phyloP scores from a whole-genome alignment of 1,140 invertebrate species.

The Gonatopus flavifemur region DNA sequence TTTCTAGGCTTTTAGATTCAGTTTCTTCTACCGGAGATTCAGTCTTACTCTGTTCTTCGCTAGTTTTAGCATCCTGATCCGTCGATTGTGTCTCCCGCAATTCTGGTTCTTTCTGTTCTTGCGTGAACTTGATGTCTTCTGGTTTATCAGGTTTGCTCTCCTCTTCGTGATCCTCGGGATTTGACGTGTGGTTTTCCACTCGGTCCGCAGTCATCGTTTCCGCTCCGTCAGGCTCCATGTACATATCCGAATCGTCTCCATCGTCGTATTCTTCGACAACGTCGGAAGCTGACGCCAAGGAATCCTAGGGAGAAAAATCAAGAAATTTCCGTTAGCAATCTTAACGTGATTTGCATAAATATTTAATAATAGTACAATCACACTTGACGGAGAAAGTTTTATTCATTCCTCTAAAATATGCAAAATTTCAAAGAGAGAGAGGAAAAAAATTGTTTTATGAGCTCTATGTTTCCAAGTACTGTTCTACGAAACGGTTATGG shows the following conservation, averaged over 20 bases:
- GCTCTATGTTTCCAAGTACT: too few relatives aligned
- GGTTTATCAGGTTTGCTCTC: background rate
- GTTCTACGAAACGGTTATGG: too few relatives aligned
- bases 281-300: slow-evolving; percentile 47
- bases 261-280: slow-evolving; percentile 45
- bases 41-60: slow-evolving; percentile 15
- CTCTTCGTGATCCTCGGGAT: background rate
- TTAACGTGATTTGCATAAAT: too few relatives aligned
- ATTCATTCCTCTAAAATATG: too few relatives aligned
- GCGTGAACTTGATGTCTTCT: too few relatives aligned
- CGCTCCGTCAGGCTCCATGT: slow-evolving; percentile 51
- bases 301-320: too few relatives aligned
- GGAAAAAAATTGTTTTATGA: too few relatives aligned
- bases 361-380: too few relatives aligned
- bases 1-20: slow-evolving; percentile 43
- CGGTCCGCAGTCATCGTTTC: slow-evolving; percentile 24
- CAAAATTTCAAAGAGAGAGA: too few relatives aligned
- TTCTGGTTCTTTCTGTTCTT: too few relatives aligned
- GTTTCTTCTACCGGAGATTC: background rate
- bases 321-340: too few relatives aligned
- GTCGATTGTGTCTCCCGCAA: background rate
- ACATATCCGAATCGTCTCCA: slow-evolving; percentile 54
- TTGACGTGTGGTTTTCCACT: slow-evolving; percentile 10
- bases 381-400: too few relatives aligned
- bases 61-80: slow-evolving; percentile 26